Conservation (phyloP, 2,888 invertebrate genomes). For the Geotrupes spiniger region DNA sequence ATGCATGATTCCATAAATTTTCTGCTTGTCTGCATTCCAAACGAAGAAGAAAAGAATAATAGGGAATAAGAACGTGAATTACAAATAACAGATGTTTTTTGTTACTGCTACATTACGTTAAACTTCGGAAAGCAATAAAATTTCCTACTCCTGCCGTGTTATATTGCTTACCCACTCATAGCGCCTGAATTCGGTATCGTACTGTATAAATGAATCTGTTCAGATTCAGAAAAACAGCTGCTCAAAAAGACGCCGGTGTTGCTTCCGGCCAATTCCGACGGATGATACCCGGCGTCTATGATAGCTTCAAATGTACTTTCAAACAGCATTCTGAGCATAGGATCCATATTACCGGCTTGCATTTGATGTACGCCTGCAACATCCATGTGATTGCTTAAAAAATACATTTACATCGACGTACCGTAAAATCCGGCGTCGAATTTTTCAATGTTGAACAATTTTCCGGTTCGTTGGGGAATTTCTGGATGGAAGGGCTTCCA, state of each 20-base stretch:
- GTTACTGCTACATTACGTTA: too few relatives aligned
- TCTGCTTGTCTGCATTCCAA: too few relatives aligned
- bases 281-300: conserved; percentile 63
- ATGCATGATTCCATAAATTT: too few relatives aligned
- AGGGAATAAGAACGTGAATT: too few relatives aligned
- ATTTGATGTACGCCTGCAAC: background rate
- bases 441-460: too few relatives aligned
- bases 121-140: too few relatives aligned
- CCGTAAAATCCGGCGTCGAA: too few relatives aligned
- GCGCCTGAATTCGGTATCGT: conserved; percentile 49
- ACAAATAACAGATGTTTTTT: too few relatives aligned
- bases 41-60: too few relatives aligned
- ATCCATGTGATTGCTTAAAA: background rate
- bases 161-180: conserved; percentile 48
- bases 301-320: conserved; percentile 60
- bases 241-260: conserved; percentile 78
- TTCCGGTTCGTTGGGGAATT: too few relatives aligned
- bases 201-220: conserved; percentile 59
- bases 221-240: conserved; percentile 71
- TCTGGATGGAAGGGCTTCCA: too few relatives aligned
- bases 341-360: conserved; percentile 49
- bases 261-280: conserved; percentile 65
- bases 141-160: background rate
- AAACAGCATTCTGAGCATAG: conserved; percentile 57
- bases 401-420: too few relatives aligned